Conservation (phyloP, 2,113 vertebrate species). For the Sardina pilchardus region DNA sequence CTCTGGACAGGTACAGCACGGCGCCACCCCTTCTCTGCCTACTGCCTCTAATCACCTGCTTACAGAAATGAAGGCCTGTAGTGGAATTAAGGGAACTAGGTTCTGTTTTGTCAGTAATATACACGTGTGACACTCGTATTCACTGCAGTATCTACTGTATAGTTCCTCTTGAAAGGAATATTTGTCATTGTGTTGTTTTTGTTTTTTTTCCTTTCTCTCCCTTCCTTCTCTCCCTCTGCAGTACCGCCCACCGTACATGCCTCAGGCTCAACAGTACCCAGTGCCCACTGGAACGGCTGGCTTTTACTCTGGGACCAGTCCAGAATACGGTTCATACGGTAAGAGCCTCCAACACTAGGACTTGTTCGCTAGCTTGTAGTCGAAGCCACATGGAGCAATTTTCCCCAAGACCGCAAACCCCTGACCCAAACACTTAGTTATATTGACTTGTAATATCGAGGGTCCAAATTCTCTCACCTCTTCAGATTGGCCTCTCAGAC, state of each 20-base stretch:
- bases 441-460: background rate
- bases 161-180: background rate
- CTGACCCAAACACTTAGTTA: background rate
- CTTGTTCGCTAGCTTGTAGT: background rate
- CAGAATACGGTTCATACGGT: conserved; percentile 91
- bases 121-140: too few species aligned
- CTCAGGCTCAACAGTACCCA: conserved; percentile 90
- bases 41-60: background rate
- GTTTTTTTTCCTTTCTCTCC: background rate
- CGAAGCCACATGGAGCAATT: background rate
- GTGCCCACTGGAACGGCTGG: conserved; percentile 84
- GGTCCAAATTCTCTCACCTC: background rate
- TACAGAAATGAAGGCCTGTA: background rate
- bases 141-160: too few species aligned
- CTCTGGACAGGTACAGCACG: conserved; percentile 76
- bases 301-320: conserved; percentile 90
- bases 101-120: too few species aligned
- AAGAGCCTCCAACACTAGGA: conserved; percentile 56
- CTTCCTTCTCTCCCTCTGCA: conserved; percentile 54
- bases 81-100: background rate
- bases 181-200: background rate
- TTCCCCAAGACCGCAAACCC: too few species aligned
- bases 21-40: background rate
- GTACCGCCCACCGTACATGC: conserved; percentile 89
- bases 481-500: background rate